Conservation (phyloP, 2,888 invertebrate species). For the Chironomus riparius region DNA sequence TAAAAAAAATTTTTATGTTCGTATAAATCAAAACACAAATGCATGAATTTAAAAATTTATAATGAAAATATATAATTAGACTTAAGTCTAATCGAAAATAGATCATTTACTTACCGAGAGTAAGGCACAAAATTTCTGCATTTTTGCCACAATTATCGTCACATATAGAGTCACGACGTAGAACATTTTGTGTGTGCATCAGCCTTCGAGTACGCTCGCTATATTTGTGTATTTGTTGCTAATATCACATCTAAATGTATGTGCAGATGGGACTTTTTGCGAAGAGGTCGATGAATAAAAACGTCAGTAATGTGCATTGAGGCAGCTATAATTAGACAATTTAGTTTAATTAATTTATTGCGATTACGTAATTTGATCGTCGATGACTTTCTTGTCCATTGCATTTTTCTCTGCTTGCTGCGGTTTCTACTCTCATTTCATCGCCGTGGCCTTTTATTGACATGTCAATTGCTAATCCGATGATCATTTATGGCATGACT, state of each 20-base stretch:
- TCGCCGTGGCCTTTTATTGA: neutral
- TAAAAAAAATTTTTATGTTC: neutral
- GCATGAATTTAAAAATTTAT: neutral
- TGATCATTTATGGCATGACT: neutral
- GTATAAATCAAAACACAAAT: too few species aligned
- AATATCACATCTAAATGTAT: neutral
- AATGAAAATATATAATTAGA: neutral
- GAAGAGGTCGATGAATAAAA: neutral
- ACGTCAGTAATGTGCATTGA: constrained; percentile 8
- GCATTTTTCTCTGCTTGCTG: neutral
- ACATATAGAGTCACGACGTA: too few species aligned
- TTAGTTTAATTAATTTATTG: constrained; percentile 10
- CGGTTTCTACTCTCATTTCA: too few species aligned
- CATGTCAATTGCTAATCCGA: neutral
- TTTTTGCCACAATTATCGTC: too few species aligned
- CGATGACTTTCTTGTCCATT: neutral
- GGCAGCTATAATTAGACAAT: constrained; percentile 16
- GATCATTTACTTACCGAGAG: neutral
- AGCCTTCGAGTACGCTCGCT: too few species aligned
- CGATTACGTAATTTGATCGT: neutral
- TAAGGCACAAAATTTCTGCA: too few species aligned
- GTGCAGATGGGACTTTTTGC: neutral
- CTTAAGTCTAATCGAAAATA: neutral
- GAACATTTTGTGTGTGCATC: too few species aligned
- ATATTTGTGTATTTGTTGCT: too few species aligned